Percentiles rank a stretch among this genome's conserved stretches.
Evolutionary conservation across 1,140 invertebrate genomes (phyloP).

Genomic region (Apocrypta bakeri): DNA sequence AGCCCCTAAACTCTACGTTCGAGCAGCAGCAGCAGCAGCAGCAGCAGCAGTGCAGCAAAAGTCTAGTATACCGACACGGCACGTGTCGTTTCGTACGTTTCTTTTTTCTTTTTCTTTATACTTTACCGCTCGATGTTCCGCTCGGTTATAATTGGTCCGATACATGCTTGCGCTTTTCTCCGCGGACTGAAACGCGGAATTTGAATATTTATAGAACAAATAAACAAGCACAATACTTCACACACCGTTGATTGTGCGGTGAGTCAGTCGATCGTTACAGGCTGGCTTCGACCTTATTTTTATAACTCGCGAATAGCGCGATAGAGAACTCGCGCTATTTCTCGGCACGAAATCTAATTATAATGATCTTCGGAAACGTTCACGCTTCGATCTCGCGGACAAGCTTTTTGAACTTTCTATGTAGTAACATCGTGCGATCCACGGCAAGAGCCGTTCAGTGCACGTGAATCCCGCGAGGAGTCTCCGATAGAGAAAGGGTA

Average conservation of each 20-base stretch:
- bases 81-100: not conserved
- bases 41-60: not conserved
- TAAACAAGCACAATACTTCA: not conserved
- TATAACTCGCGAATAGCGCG: not conserved
- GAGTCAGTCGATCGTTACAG: not conserved
- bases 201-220: not conserved
- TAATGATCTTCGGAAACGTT: not conserved
- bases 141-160: not conserved
- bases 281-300: not conserved
- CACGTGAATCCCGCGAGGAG: too few species aligned
- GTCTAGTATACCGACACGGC: not conserved
- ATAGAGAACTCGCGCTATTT: too few species aligned
- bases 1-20: too few species aligned
- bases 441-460: not conserved
- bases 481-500: too few species aligned
- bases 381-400: not conserved
- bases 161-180: not conserved
- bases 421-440: not conserved
- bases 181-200: not conserved
- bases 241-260: not conserved
- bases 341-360: not conserved
- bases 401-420: slow-evolving; percentile 1
- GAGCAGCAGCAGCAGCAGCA: too few species aligned
- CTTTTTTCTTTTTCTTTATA: too few species aligned
- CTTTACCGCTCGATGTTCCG: not conserved